These are phyloP conservation scores for Barbus barbus DNA, from an alignment of 2,113 vertebrate species.

Conservation along the genomic window DNA sequence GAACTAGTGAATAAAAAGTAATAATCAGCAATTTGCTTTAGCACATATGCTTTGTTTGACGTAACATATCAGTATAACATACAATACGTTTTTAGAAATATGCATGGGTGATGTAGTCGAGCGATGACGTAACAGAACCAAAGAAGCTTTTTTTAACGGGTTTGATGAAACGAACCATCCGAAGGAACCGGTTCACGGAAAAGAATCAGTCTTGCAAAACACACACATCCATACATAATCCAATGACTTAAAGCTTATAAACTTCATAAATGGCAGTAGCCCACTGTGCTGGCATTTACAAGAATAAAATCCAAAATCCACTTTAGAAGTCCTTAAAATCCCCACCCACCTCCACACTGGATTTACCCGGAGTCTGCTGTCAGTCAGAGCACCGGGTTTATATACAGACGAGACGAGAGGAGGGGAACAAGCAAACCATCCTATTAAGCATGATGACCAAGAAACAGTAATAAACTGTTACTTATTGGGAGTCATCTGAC, in stretches of 20 bases:
- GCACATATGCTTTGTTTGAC: too few species aligned
- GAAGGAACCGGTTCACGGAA: not conserved
- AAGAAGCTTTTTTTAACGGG: not conserved
- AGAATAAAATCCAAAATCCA: slow-evolving; percentile 46
- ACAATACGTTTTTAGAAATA: not conserved
- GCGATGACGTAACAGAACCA: not conserved
- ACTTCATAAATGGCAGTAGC: slow-evolving; percentile 24
- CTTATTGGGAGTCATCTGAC: slow-evolving; percentile 49
- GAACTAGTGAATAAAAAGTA: too few species aligned
- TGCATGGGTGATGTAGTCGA: not conserved
- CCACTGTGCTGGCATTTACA: slow-evolving; percentile 20
- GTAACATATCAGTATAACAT: too few species aligned
- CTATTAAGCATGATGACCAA: slow-evolving; percentile 1
- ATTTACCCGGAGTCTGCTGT: slow-evolving; percentile 29
- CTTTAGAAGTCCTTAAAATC: slow-evolving; percentile 42
- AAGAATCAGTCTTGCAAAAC: not conserved
- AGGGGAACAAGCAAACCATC: not conserved
- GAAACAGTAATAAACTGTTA: slow-evolving; percentile 16
- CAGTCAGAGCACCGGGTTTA: slow-evolving; percentile 32
- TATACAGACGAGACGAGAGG: not conserved
- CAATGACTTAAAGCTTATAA: slow-evolving; percentile 22
- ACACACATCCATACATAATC: slow-evolving; percentile 20
- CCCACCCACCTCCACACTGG: slow-evolving; percentile 40
- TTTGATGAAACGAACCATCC: not conserved
- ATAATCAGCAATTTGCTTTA: too few species aligned